A percentile compares a stretch with the other conserved stretches of the same genome.
Conservation (phyloP, 2,888 invertebrate genomes). For the Mesorhabditis sp. region DNA sequence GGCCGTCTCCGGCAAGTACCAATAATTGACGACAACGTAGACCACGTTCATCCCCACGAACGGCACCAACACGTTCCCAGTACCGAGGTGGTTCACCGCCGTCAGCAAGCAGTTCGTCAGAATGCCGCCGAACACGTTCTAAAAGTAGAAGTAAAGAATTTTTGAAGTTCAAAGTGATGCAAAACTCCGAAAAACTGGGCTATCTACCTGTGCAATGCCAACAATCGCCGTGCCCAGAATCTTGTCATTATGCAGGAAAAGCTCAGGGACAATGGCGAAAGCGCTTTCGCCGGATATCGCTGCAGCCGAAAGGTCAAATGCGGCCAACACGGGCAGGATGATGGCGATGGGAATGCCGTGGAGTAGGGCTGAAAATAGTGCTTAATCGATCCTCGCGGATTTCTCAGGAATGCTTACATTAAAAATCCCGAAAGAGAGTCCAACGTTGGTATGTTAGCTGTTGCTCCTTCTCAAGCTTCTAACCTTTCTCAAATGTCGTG, state of each 20-base stretch:
- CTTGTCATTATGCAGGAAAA: slow-evolving; percentile 47
- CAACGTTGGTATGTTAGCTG: background rate
- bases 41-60: slow-evolving; percentile 41
- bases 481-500: slow-evolving; percentile 7
- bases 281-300: slow-evolving; percentile 51
- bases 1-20: slow-evolving; percentile 43
- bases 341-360: slow-evolving; percentile 20
- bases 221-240: slow-evolving; percentile 49
- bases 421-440: background rate
- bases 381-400: background rate
- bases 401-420: too few relatives aligned
- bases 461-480: background rate
- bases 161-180: background rate
- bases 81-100: slow-evolving; percentile 36
- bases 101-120: slow-evolving; percentile 41
- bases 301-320: slow-evolving; percentile 47
- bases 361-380: slow-evolving; percentile 19
- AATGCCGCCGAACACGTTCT: slow-evolving; percentile 50
- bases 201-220: slow-evolving; percentile 45
- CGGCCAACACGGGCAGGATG: slow-evolving; percentile 38
- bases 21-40: slow-evolving; percentile 34
- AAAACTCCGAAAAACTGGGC: background rate
- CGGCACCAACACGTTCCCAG: slow-evolving; percentile 37
- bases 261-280: slow-evolving; percentile 47
- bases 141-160: slow-evolving; percentile 6